A percentile compares a stretch with the other conserved stretches of the same genome.
phyloP scores from a whole-genome alignment of 2,888 invertebrate genomes.

The Xestobium rufovillosum region DNA sequence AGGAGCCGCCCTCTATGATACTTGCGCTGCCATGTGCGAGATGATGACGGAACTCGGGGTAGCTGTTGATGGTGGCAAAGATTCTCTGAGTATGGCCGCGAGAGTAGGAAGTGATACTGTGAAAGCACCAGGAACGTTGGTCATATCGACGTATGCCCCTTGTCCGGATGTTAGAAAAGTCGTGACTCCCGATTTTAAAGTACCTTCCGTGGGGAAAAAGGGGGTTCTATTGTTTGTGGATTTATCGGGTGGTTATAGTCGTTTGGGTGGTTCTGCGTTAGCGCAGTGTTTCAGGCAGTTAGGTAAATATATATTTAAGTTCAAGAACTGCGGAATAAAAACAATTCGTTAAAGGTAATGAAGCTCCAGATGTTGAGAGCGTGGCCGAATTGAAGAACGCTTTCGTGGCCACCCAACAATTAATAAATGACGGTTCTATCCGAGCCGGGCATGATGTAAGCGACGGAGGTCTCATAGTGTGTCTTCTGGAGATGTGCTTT shows the following conservation, averaged over 20 bases:
- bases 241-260: slow-evolving; percentile 61
- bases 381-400: slow-evolving; percentile 60
- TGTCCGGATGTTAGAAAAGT: slow-evolving; percentile 81
- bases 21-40: slow-evolving; percentile 81
- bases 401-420: slow-evolving; percentile 76
- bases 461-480: slow-evolving; percentile 90
- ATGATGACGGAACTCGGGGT: slow-evolving; percentile 77
- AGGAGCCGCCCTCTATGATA: slow-evolving; percentile 79
- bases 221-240: slow-evolving; percentile 73
- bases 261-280: slow-evolving; percentile 87
- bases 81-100: slow-evolving; percentile 96
- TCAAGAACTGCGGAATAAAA: not conserved
- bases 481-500: slow-evolving; percentile 93
- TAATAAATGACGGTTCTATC: slow-evolving; percentile 66
- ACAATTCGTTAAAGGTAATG: slow-evolving; percentile 53
- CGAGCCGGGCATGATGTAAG: slow-evolving; percentile 91
- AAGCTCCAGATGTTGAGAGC: slow-evolving; percentile 72
- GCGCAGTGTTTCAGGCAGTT: slow-evolving; percentile 81
- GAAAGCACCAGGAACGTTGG: slow-evolving; percentile 81
- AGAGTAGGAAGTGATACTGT: slow-evolving; percentile 63
- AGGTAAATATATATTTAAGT: slow-evolving; percentile 19
- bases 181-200: slow-evolving; percentile 87
- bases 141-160: slow-evolving; percentile 93
- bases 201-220: slow-evolving; percentile 50
- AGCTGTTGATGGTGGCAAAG: slow-evolving; percentile 95